Evolutionary conservation across 2,113 vertebrate species (phyloP), one percentile per base, ranked within the genome.

Genomic region (Rhagologus leucostigma): DNA sequence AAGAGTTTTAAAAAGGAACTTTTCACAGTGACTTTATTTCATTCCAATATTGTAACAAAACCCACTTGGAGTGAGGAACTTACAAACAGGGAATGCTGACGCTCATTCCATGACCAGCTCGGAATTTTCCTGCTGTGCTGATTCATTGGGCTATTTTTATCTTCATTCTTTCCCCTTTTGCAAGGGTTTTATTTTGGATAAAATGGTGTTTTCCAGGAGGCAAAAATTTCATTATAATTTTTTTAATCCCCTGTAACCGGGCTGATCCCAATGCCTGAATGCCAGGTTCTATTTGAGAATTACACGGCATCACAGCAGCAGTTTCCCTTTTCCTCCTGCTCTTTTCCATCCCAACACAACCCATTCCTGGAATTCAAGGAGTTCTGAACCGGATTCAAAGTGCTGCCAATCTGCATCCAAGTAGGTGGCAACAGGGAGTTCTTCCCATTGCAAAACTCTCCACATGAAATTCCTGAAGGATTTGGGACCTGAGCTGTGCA

Each of bases 101-200:
- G 44, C 18, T 76, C 23, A 17, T 39, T 90, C 84, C 73, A 33
- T 90, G 73, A 71, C 79, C 74, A 70, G 74, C 57, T 71, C 0
- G 7, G 87, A 84, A 75, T 55, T 47, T 91, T 56, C 93, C 84
- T 60, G 89, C 74, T 84, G 87, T 62, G 87, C 70, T n/a, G 49
- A 86, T 89, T 95, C 77, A 32, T 41, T 89, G 57, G 74, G 27
- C 23, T 87, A 47, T 55, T 91, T 95, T 70, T 70, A 67, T 50
- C 69, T 59, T 85, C 47, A 30, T 78, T 56, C 79, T 22, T 56
- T 46, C 26, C 22, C 41, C 59, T 75, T 68, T 91, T 39, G 47
- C 24, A 52, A 78, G 79, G 65, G 76, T 37, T 91, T 94, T 76
- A 42, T 84, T 92, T 95, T 53, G 67, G 79, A 81, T 90, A 52